Evolutionary conservation across 2,888 invertebrate species (phyloP).

Genomic region (Nephrocerus scutellatus): DNA sequence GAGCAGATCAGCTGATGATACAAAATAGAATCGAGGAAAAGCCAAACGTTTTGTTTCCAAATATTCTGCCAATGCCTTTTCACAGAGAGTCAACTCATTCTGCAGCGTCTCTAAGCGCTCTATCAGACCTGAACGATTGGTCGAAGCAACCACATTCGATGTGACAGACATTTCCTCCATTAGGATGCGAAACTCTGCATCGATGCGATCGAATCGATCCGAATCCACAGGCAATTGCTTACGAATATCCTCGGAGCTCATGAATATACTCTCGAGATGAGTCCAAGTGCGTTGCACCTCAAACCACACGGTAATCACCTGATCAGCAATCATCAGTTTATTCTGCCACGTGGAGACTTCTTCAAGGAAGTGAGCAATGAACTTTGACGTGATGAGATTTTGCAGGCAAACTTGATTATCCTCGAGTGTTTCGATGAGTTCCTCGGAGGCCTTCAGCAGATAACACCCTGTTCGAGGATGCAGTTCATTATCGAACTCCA

Average conservation of each 20-base stretch:
- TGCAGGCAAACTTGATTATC: conserved; percentile 95
- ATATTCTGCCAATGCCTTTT: conserved; percentile 94
- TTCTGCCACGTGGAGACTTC: conserved; percentile 94
- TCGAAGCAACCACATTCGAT: conserved; percentile 80
- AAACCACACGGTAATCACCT: conserved; percentile 87
- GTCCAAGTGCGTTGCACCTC: conserved; percentile 97
- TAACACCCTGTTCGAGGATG: conserved; percentile 83
- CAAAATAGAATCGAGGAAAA: conserved; percentile 94
- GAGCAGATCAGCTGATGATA: conserved; percentile 89
- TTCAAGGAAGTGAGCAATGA: conserved; percentile 89
- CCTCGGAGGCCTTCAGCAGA: conserved; percentile 84
- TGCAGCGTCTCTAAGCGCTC: conserved; percentile 75
- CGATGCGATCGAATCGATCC: conserved; percentile 83
- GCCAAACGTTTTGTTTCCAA: conserved; percentile 92
- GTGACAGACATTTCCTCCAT: conserved; percentile 47
- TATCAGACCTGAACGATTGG: conserved; percentile 76
- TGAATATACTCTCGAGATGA: conserved; percentile 94
- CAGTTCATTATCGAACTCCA: conserved; percentile 87
- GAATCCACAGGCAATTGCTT: conserved; percentile 92
- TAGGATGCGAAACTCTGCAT: conserved; percentile 76
- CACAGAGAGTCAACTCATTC: conserved; percentile 80
- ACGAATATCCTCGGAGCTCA: conserved; percentile 94
- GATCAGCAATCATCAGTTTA: conserved; percentile 86
- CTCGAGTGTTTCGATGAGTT: conserved; percentile 92
- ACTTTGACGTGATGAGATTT: conserved; percentile 94